Base-by-base conservation (phyloP, 2,888 invertebrate genomes). In the Danaus chrysippus region DNA sequence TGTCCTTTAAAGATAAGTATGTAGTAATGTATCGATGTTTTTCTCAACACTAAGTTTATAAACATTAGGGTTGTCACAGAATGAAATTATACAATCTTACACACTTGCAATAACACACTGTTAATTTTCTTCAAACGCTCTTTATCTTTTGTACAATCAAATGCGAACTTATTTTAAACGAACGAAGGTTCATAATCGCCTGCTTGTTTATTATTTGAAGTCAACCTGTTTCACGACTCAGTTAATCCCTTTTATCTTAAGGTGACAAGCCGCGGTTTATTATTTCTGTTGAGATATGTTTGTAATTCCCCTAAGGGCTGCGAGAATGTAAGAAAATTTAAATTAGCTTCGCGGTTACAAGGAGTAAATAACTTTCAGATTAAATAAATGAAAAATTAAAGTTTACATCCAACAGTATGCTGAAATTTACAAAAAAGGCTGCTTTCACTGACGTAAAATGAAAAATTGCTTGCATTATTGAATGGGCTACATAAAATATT, bases 191-290 rank as follows among this genome's bases (percentile, higher is more conserved):
- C 41, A 58, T 17, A 63, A 61, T 66, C 10, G 17, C 3, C 52
- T 15, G 34, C 12, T 44, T 55, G 12, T n/a, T 5, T 9, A 1
- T 9, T 56, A 23, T 63, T 63, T 60, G 59, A 67, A 81, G 78
- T 73, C 76, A 87, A 85, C 83, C 84, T 86, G 86, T 78, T 86
- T 83, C 84, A 79, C 79, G 82, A 82, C 76, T 82, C 78, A 79
- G 83, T 79, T 83, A 83, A 84, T 82, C 83, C 83, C 82, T 84
- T 87, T 87, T 87, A 87, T 87, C 87, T 87, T 79, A 81, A 87
- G 85, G 87, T 86, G 87, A 86, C 86, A 84, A 79, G 77, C 76
- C 73, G 82, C 76, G 84, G 84, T 85, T 85, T 86, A 86, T 87
- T 86, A 87, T 87, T 86, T 85, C 82, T 82, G 77, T 73, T 79